Conservation (phyloP, 2,113 vertebrate species). For the Pitta sordida region DNA sequence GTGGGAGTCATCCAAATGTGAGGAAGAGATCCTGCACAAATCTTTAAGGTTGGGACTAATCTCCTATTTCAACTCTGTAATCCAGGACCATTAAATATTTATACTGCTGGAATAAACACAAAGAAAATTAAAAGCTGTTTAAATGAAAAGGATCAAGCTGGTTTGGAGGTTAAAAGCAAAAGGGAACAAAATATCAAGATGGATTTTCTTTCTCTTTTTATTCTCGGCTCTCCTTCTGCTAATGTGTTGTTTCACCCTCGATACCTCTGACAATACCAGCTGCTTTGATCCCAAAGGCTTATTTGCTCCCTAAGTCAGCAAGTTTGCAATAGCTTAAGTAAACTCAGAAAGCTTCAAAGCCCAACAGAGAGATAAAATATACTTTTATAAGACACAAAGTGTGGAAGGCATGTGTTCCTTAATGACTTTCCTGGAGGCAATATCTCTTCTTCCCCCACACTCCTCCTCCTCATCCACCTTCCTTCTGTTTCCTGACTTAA, state of each 20-base stretch:
- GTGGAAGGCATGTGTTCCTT: background rate
- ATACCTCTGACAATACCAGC: background rate
- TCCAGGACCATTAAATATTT: conserved; percentile 50
- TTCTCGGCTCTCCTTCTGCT: conserved; percentile 1
- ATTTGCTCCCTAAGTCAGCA: conserved; percentile 42
- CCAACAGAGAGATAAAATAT: background rate
- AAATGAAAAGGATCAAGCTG: conserved; percentile 48
- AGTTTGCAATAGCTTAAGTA: conserved; percentile 37
- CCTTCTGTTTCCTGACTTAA: conserved; percentile 58
- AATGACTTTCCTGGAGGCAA: conserved; percentile 60
- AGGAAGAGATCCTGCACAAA: background rate
- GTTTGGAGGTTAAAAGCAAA: conserved; percentile 29
- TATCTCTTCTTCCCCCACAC: background rate
- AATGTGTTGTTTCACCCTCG: conserved; percentile 1
- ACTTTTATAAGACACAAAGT: conserved; percentile 26
- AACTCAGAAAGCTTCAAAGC: conserved; percentile 34
- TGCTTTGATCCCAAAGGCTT: conserved; percentile 60
- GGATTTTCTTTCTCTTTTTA: conserved; percentile 33
- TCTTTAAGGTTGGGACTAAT: background rate
- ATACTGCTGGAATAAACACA: conserved; percentile 24
- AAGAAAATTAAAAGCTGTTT: conserved; percentile 56
- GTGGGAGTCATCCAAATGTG: background rate
- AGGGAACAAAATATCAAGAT: conserved; percentile 8
- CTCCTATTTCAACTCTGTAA: conserved; percentile 11
- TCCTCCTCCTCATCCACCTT: conserved; percentile 28